These are phyloP conservation scores for Parauchenoglanis punctatus DNA, from an alignment of 2,797 vertebrate species.

Conservation along the genomic window DNA sequence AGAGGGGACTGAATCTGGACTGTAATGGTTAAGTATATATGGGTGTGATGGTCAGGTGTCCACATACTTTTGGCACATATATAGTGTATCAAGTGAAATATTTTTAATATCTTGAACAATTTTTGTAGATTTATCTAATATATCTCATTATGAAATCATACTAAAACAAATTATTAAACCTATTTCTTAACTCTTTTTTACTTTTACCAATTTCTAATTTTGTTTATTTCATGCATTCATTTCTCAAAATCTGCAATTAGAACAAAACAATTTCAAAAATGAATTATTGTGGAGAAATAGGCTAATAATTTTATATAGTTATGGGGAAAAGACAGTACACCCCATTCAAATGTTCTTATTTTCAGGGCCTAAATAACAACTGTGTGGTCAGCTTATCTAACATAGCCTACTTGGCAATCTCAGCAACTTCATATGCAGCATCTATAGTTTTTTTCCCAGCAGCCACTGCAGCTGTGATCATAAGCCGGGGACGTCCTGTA, in stretches of 20 bases:
- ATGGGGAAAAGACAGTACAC: too few species aligned
- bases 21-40: too few species aligned
- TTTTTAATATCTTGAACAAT: too few species aligned
- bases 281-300: neutral
- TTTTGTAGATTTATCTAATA: neutral
- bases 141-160: neutral
- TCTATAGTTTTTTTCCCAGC: slow-evolving; percentile 68
- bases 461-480: slow-evolving; percentile 76
- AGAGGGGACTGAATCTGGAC: too few species aligned
- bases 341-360: too few species aligned
- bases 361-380: too few species aligned
- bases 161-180: neutral
- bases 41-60: too few species aligned
- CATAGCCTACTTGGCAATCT: slow-evolving; percentile 71
- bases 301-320: neutral
- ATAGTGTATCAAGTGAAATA: neutral
- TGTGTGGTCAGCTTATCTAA: neutral
- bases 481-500: slow-evolving; percentile 59
- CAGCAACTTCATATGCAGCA: slow-evolving; percentile 73
- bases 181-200: neutral
- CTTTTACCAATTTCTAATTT: neutral
- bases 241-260: neutral
- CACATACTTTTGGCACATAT: too few species aligned
- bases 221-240: neutral
- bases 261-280: neutral